Percentiles rank a stretch among this genome's conserved stretches.
phyloP scores from a whole-genome alignment of 35 echinoderm and acorn worm species.

The Apostichopus californicus region DNA sequence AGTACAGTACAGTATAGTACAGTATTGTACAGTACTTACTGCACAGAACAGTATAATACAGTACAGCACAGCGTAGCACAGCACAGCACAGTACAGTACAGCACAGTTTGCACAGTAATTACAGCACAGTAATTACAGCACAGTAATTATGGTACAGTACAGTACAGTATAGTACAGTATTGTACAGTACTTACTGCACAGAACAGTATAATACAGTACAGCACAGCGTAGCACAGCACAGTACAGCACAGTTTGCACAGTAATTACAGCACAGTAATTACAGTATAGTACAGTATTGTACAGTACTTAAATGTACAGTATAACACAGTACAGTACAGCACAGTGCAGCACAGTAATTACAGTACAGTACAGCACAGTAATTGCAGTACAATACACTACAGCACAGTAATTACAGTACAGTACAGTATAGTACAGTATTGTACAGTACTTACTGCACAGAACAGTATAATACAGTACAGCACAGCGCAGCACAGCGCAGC shows the following conservation, averaged over 20 bases:
- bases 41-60: no score
- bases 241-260: no score
- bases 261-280: background rate
- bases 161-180: background rate
- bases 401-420: no score
- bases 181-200: no score
- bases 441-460: no score
- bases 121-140: background rate
- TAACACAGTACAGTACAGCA: background rate
- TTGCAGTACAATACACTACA: no score
- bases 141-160: background rate
- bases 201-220: background rate
- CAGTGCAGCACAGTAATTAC: background rate
- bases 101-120: background rate
- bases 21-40: no score
- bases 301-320: background rate
- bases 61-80: background rate
- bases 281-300: background rate
- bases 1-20: no score
- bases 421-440: no score
- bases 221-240: background rate
- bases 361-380: background rate
- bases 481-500: no score
- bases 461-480: no score
- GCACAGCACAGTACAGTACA: background rate